Evolutionary conservation across 1,140 invertebrate species (phyloP), one percentile per base, ranked within the genome.

Genomic region (Drosophila repletoides): DNA sequence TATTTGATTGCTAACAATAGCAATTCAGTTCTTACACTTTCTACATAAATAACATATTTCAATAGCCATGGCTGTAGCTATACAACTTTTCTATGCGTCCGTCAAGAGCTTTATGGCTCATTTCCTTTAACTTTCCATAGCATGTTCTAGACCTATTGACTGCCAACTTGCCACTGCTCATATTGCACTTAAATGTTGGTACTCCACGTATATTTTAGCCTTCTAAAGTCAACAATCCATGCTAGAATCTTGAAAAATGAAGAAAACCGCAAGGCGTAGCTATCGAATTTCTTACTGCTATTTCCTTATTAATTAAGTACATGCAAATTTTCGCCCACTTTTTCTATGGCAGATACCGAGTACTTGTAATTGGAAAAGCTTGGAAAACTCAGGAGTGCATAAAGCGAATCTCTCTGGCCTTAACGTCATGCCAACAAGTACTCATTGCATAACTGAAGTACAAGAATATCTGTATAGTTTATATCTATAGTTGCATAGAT

Each of bases 221-320:
- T 51, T 40, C 29, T 36, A 77, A 67, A 59, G 56, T 84, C 80
- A 83, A 83, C 66, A 84, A 60, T 71, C 73, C 79, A 48, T 83
- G 70, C 48, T 58, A 29, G 41, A 66, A 63, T 55, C 59, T 55
- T 33, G n/a, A 24, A 26, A 58, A 52, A 69, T n/a, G n/a, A n/a
- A n/a, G 21, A 29, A 69, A 60, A 45, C 43, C 29, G 65, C 38
- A 55, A 51, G 45, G 63, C 51, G 46, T 26, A 52, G 33, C 56
- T 41, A 56, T 38, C 33, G 33, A 53, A 64, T 51, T 75, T 84
- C 74, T n/a, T n/a, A n/a, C n/a, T n/a, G n/a, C n/a, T n/a, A n/a
- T n/a, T n/a, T n/a, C 76, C 75, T 86, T 68, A 86, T 84, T 86
- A 79, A 79, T 79, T 49, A 41, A 64, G 56, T 49, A 43, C 80